Evolutionary conservation across 2,797 vertebrate species (phyloP).

Genomic region (Alcedo quadribrachys): DNA sequence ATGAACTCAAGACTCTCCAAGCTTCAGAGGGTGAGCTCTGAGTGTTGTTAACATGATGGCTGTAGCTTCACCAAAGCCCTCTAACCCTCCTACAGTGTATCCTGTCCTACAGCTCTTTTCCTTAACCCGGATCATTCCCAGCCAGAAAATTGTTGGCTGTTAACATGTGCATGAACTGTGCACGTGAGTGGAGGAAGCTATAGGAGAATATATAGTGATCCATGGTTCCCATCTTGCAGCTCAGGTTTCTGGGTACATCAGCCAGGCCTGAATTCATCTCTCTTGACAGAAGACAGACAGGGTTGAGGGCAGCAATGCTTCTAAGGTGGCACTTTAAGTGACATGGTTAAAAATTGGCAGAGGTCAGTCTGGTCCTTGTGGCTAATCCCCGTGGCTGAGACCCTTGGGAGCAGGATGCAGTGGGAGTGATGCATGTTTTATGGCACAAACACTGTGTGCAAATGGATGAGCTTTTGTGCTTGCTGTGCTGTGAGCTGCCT

Average conservation of each 20-base stretch:
- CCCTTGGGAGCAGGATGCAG: neutral
- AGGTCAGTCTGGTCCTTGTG: rapidly evolving
- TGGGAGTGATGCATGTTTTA: slow-evolving; percentile 8
- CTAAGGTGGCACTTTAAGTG: neutral
- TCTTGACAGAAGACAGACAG: neutral
- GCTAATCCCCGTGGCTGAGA: neutral
- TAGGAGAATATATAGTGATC: neutral
- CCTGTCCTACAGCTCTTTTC: slow-evolving; percentile 38
- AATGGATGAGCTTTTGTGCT: slow-evolving; percentile 30
- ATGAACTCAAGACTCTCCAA: slow-evolving; percentile 54
- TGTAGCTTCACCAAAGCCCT: slow-evolving; percentile 51
- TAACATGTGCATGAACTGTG: slow-evolving; percentile 46
- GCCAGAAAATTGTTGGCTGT: neutral
- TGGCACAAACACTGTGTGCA: neutral
- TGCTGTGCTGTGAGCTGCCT: neutral
- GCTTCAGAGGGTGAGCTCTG: slow-evolving; percentile 64
- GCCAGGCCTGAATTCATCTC: neutral
- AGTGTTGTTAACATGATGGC: slow-evolving; percentile 61
- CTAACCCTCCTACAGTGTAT: slow-evolving; percentile 44
- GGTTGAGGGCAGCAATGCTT: neutral
- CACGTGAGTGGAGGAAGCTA: neutral
- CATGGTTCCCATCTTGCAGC: neutral
- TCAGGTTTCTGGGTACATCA: neutral
- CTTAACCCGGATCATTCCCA: neutral
- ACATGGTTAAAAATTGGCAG: neutral